Evolutionary conservation across 2,888 invertebrate genomes (phyloP).

Genomic region (Polydesmus complanatus): DNA sequence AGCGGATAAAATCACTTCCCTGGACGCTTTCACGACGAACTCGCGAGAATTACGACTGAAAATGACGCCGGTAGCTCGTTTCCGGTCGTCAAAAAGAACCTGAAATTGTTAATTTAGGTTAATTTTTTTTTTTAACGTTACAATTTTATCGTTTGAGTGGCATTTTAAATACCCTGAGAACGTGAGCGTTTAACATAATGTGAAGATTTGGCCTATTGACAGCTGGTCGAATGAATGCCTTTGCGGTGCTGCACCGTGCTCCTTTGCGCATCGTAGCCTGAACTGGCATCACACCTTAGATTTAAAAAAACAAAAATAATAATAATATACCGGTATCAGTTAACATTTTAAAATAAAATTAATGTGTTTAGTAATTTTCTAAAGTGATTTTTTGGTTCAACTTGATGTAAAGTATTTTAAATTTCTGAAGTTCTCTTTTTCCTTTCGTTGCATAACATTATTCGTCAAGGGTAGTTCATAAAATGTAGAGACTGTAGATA

Average conservation of each 20-base stretch:
- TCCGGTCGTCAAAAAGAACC: conserved; percentile 54
- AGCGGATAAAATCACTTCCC: conserved; percentile 77
- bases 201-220: conserved; percentile 67
- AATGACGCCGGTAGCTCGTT: conserved; percentile 67
- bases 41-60: conserved; percentile 58
- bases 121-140: not conserved
- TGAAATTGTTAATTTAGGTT: conserved; percentile 17
- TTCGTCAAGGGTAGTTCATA: not conserved
- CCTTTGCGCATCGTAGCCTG: conserved; percentile 77
- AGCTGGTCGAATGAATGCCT: conserved; percentile 70
- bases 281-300: conserved; percentile 62
- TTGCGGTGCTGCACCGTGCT: conserved; percentile 72
- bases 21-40: conserved; percentile 57
- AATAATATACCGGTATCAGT: no score
- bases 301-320: not conserved
- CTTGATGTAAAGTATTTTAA: no score
- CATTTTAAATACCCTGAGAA: conserved; percentile 43
- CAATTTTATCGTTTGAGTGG: no score
- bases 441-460: not conserved
- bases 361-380: no score
- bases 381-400: no score
- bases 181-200: conserved; percentile 67
- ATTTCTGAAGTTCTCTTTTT: no score
- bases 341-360: no score
- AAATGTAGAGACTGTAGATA: conserved; percentile 8